Base-by-base conservation (phyloP, 1,140 invertebrate species). In the Lucilia cuprina region DNA sequence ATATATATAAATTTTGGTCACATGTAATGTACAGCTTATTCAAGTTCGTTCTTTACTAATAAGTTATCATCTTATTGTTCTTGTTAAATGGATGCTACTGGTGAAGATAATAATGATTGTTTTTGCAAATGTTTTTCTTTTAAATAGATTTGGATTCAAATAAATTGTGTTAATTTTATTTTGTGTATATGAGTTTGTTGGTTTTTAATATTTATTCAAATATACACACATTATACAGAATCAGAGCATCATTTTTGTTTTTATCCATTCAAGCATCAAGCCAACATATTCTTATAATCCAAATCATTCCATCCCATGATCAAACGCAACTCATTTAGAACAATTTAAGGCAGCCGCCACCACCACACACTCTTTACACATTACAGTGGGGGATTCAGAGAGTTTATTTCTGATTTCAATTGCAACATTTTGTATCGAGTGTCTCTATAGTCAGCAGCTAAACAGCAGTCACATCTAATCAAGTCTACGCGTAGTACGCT, bases 161-260 rank as follows among this genome's bases (percentile, higher is more conserved):
- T 2, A 30, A 30, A 30, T 70, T 21, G 25, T 70, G 25, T 5
- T 21, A 19, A 19, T 70, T 21, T 19, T 70, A 70, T 60, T 60
- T 60, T n/a, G 7, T 60, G 14, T 60, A n/a, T n/a, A 60, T n/a
- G 55, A 17, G n/a, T 5, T 14, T 17, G 55, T 5, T 14, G 2
- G 55, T 21, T 19, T 80, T 80, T 49, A 13, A 35, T 80, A 25
- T 50, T 10, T 21, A 19, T 49, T 80, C n/a, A 50, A 10, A 55
- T 55, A 55, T 55, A 55, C 50, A 74, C 35, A 78, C 13, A 41
- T 17, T n/a, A 19, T 47, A 19, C 77, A 49, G 41, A 80, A 21
- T 50, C 77, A 80, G 77, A 80, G 77, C 41, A 80, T 78, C 41
- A 78, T 78, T 78, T 78, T 78, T 78, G 75, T 78, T 19, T 47